These are phyloP conservation scores for Emmelina monodactyla DNA, from an alignment of 2,888 invertebrate genomes.

Conservation along the genomic window DNA sequence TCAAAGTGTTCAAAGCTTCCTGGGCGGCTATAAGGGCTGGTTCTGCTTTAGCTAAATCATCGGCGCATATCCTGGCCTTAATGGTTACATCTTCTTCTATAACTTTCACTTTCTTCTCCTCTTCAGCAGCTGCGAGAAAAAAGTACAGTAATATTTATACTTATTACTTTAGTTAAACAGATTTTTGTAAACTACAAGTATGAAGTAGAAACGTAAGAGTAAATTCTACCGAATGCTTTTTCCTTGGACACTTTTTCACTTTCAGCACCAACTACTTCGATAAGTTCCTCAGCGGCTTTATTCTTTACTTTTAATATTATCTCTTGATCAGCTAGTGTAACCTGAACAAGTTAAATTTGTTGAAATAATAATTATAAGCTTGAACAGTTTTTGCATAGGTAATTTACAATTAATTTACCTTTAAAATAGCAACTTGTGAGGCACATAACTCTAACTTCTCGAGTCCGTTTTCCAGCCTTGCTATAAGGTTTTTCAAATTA, in stretches of 20 bases:
- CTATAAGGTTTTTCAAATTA: conserved; percentile 77
- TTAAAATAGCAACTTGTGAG: conserved; percentile 84
- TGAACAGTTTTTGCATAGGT: not conserved
- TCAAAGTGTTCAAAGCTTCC: conserved; percentile 89
- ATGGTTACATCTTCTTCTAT: conserved; percentile 89
- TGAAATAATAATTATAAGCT: not conserved
- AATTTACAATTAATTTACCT: conserved; percentile 44
- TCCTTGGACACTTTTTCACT: conserved; percentile 91
- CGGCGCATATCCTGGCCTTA: conserved; percentile 85
- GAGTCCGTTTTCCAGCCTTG: conserved; percentile 85
- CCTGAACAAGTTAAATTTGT: conserved; percentile 28
- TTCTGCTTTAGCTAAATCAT: conserved; percentile 89
- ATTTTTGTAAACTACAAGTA: no score
- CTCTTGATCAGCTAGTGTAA: conserved; percentile 74
- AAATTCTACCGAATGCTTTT: conserved; percentile 77
- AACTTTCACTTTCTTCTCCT: conserved; percentile 88
- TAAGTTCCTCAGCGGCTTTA: conserved; percentile 87
- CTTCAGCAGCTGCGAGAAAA: conserved; percentile 71
- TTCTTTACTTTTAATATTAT: conserved; percentile 87
- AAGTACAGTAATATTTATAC: no score
- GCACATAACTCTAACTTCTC: conserved; percentile 87
- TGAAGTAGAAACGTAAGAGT: no score
- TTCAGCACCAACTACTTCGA: conserved; percentile 86
- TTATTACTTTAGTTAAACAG: no score
- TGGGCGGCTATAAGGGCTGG: conserved; percentile 90